Base-by-base conservation (phyloP, 2,797 vertebrate species). In the Macropus fuliginosus region DNA sequence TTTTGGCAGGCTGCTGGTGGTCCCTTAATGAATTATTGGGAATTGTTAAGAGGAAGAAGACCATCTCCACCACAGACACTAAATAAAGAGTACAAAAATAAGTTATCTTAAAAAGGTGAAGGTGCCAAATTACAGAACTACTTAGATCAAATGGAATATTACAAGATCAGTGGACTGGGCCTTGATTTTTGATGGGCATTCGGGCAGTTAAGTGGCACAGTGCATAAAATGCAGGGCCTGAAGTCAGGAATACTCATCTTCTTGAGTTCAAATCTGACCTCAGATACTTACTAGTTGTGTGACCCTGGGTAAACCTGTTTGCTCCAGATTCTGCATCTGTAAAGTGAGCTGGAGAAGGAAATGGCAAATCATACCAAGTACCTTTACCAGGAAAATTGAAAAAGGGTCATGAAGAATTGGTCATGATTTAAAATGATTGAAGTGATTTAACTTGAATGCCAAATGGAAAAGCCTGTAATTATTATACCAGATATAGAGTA, bases 61-160 rank as follows among this genome's bases (percentile, higher is more conserved):
- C 96, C 93, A 95, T 96, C 81, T 96, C 93, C 95, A 95, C 55
- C n/a, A 93, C 31, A 94, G 89, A 87, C 66, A 74, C 56, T 56
- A 57, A 94, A 91, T 93, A 95, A 87, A 92, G 56, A 90, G 56
- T 74, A 91, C n/a, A 81, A 81, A 18, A 81, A 46, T 81, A 81
- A 81, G 6, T 81, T 46, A 81, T 27, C 40, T 46, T 46, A 46
- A 81, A 81, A 46, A 46, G 21, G 21, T 40, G 10, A 46, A 27
- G 18, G 74, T 46, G n/a, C 29, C 74, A 81, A 46, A 81, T 40
- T 81, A 81, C 40, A 81, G n/a, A 81, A 81, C 40, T 81, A 81
- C 21, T 46, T 81, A 81, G 40, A 11, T 40, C 74, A 81, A 81
- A 46, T 81, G 74, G 6, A 81, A 46, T 27, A 81, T 81, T 81